Percentiles rank a stretch among this genome's conserved stretches.
Evolutionary conservation across 2,113 vertebrate species (phyloP).

Genomic region (Euleptes europaea): DNA sequence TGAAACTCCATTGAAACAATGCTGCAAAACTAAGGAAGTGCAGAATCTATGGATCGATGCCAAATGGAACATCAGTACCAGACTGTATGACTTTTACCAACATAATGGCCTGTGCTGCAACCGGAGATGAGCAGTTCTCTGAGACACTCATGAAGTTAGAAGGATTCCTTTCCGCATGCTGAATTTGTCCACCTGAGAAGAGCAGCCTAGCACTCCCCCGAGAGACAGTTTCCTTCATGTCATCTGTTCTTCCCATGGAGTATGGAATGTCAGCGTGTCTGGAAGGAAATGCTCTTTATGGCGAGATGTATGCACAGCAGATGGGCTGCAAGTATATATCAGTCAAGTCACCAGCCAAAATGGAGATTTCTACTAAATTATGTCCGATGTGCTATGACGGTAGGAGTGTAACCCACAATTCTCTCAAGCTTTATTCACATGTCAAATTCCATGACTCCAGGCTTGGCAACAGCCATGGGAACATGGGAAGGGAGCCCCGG

Average conservation of each 20-base stretch:
- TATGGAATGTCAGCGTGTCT: background rate
- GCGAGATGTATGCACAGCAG: background rate
- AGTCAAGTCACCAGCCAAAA: background rate
- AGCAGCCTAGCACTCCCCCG: background rate
- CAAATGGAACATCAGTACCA: background rate
- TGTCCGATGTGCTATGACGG: background rate
- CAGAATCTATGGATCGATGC: background rate
- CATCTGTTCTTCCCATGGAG: background rate
- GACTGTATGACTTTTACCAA: background rate
- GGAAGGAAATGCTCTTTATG: background rate
- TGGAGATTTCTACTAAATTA: background rate
- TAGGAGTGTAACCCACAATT: background rate
- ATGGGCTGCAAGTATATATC: background rate
- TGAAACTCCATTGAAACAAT: accelerated
- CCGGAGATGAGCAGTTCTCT: background rate
- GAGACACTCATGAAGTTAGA: background rate
- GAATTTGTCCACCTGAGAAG: background rate
- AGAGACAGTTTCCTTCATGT: background rate
- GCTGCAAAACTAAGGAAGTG: background rate
- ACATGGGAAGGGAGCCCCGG: background rate
- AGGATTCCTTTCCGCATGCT: background rate
- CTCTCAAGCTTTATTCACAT: background rate
- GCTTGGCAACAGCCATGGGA: constrained; percentile 4
- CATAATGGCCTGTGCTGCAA: background rate
- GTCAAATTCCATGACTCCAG: background rate